These are phyloP conservation scores for Odontocerum albicorne DNA, from an alignment of 2,888 invertebrate species.

Conservation along the genomic window DNA sequence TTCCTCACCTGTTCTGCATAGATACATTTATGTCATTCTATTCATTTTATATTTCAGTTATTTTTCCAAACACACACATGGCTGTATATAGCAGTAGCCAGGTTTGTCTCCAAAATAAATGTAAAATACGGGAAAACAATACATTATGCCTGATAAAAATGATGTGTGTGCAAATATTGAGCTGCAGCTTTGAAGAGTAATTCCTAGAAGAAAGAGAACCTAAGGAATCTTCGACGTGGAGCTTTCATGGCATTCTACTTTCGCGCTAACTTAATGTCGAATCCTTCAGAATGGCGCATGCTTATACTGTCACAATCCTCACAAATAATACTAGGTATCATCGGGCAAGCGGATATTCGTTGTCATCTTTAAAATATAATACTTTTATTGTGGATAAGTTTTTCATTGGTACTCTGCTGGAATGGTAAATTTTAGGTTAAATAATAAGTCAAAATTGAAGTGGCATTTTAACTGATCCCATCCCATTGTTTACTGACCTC, in stretches of 20 bases:
- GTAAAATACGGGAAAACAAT: constrained; percentile 31
- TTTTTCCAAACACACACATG: constrained; percentile 32
- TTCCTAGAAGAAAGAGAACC: constrained; percentile 25
- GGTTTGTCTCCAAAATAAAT: constrained; percentile 31
- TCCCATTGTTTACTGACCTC: constrained; percentile 56
- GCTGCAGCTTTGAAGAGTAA: constrained; percentile 26
- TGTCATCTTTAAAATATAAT: constrained; percentile 31
- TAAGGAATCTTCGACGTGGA: not conserved
- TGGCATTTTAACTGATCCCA: constrained; percentile 46
- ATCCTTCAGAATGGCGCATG: constrained; percentile 17
- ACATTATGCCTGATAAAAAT: constrained; percentile 7
- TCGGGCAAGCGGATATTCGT: constrained; percentile 5
- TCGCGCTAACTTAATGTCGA: constrained; percentile 1
- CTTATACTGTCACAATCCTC: constrained; percentile 12
- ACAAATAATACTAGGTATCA: constrained; percentile 1
- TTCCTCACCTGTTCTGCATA: constrained; percentile 34
- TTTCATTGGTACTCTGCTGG: constrained; percentile 54
- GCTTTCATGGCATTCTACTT: not conserved
- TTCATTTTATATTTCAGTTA: constrained; percentile 29
- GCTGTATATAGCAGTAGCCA: constrained; percentile 17
- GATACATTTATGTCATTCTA: constrained; percentile 34
- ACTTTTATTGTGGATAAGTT: constrained; percentile 30
- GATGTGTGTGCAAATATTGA: constrained; percentile 26
- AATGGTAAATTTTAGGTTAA: constrained; percentile 60
- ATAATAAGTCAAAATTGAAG: constrained; percentile 50